Evolutionary conservation across 1,140 invertebrate species (phyloP).

Genomic region (Physella acuta): DNA sequence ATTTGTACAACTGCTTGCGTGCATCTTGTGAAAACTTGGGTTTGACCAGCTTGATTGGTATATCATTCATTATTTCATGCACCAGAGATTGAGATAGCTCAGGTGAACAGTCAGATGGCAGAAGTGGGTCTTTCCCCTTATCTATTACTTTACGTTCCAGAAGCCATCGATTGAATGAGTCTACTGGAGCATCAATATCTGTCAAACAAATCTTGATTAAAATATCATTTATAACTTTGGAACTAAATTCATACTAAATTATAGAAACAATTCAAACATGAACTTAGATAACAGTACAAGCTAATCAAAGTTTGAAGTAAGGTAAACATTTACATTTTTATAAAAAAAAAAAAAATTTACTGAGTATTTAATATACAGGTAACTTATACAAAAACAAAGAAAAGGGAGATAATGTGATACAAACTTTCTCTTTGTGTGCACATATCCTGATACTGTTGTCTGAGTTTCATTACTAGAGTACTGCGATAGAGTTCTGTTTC

Average conservation of each 20-base stretch:
- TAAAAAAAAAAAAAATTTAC: too few species aligned
- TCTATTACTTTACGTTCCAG: conserved; percentile 94
- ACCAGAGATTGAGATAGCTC: conserved; percentile 95
- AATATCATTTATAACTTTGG: too few species aligned
- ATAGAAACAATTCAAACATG: too few species aligned
- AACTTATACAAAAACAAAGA: neutral
- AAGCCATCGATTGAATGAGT: conserved; percentile 94
- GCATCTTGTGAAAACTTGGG: conserved; percentile 95
- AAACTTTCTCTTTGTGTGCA: conserved; percentile 86
- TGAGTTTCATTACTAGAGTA: conserved; percentile 77
- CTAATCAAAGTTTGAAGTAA: too few species aligned
- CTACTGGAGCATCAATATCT: conserved; percentile 90
- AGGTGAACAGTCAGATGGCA: conserved; percentile 87
- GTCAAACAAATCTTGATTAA: too few species aligned
- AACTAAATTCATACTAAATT: too few species aligned
- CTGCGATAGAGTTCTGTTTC: conserved; percentile 85
- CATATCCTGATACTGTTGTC: conserved; percentile 89
- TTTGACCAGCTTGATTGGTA: conserved; percentile 91
- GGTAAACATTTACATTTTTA: too few species aligned
- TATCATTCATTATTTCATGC: conserved; percentile 97
- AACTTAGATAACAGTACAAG: too few species aligned
- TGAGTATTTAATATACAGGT: neutral
- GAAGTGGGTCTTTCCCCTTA: conserved; percentile 73
- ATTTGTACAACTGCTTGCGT: conserved; percentile 90
- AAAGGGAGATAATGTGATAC: conserved; percentile 16